These are phyloP conservation scores for Anaspis maculata DNA, from an alignment of 2,888 invertebrate genomes.

Conservation along the genomic window DNA sequence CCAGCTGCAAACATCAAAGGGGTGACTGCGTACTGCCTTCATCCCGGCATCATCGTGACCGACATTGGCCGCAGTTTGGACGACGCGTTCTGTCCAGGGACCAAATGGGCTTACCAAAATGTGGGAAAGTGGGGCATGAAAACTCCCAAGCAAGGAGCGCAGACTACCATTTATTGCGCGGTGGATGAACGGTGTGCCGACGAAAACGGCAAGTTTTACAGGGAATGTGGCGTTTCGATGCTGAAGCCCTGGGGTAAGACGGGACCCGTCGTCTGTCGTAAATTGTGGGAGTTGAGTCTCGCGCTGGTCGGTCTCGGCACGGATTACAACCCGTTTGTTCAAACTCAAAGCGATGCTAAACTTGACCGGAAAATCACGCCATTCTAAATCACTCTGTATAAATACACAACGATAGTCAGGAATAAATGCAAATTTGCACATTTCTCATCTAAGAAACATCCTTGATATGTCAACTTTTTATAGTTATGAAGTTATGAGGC, in stretches of 20 bases:
- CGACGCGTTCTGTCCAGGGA: conserved; percentile 41
- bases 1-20: conserved; percentile 36
- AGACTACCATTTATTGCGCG: conserved; percentile 66
- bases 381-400: no score
- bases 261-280: conserved; percentile 45
- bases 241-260: conserved; percentile 44
- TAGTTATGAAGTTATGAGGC: no score
- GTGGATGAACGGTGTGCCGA: conserved; percentile 55
- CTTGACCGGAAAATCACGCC: no score
- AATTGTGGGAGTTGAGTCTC: conserved; percentile 56
- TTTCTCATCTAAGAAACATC: no score
- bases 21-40: conserved; percentile 60
- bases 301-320: conserved; percentile 47
- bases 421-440: no score
- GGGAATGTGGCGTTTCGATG: conserved; percentile 50
- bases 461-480: no score
- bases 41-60: conserved; percentile 68
- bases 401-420: no score
- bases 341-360: no score
- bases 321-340: no score
- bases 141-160: conserved; percentile 57
- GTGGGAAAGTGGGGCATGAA: conserved; percentile 21
- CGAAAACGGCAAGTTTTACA: conserved; percentile 50
- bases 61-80: conserved; percentile 64
- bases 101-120: conserved; percentile 37